These are phyloP conservation scores for Pelochelys cantorii DNA, from an alignment of 2,797 vertebrate species.

Conservation along the genomic window DNA sequence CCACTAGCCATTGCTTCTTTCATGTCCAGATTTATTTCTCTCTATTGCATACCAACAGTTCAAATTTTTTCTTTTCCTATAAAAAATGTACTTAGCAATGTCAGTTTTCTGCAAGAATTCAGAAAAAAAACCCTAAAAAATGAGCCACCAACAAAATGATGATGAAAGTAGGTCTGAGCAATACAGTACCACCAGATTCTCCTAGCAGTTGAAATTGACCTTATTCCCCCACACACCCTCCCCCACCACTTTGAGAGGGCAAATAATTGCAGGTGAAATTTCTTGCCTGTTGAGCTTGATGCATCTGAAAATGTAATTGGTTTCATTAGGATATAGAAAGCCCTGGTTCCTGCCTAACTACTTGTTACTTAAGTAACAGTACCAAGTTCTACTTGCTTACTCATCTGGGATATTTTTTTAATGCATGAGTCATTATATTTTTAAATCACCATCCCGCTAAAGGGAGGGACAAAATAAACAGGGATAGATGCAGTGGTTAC, in stretches of 20 bases:
- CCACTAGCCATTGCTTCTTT: not conserved
- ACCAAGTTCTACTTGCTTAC: not conserved
- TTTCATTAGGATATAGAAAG: not conserved
- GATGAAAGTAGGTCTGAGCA: not conserved
- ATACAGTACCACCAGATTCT: not conserved
- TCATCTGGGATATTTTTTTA: not conserved
- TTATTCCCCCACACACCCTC: not conserved
- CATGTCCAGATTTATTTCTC: constrained; percentile 8
- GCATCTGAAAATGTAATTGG: not conserved
- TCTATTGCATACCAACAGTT: not conserved
- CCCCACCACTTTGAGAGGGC: not conserved
- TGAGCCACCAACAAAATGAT: not conserved
- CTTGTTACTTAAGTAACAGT: not conserved
- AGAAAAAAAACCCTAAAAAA: not conserved
- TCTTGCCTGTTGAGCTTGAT: not conserved
- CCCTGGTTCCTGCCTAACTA: not conserved
- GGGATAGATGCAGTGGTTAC: not conserved
- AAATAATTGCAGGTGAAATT: not conserved
- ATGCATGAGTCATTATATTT: not conserved
- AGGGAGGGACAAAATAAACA: not conserved
- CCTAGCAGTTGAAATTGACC: not conserved
- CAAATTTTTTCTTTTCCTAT: not conserved
- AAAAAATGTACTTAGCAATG: not conserved
- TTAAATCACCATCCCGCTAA: not conserved
- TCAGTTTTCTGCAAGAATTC: not conserved